phyloP scores from a whole-genome alignment of 92 coral and sea anemone species.

The Micromussa lordhowensis region DNA sequence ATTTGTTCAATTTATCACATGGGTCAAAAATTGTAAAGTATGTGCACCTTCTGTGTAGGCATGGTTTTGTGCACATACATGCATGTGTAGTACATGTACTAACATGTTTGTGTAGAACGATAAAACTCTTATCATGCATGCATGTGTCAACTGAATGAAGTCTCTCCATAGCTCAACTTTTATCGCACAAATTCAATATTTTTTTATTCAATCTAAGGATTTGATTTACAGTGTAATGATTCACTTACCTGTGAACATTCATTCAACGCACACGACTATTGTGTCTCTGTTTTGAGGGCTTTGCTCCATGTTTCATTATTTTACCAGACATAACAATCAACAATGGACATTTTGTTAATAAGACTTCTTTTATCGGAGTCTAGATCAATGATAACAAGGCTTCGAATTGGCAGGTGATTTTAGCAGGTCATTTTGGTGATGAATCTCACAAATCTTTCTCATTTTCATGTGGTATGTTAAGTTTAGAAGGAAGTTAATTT shows the following conservation, averaged over 20 bases:
- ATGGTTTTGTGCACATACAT: background rate
- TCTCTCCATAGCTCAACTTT: background rate
- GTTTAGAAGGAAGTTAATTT: background rate
- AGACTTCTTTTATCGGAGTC: background rate
- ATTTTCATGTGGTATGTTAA: background rate
- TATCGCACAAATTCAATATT: background rate
- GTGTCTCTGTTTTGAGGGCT: background rate
- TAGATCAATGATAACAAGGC: background rate
- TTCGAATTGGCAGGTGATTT: background rate
- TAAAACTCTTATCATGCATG: background rate
- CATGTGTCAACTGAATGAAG: background rate
- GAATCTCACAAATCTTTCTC: background rate
- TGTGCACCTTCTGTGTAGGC: background rate
- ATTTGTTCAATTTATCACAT: background rate
- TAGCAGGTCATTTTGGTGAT: background rate
- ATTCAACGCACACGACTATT: background rate
- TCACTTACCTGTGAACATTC: background rate
- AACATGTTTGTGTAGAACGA: conserved; percentile 7
- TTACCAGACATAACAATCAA: background rate
- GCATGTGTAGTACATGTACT: background rate
- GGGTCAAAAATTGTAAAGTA: background rate
- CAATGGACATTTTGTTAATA: background rate
- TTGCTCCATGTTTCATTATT: background rate
- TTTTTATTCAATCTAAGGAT: background rate
- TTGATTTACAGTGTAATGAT: background rate